Base-by-base conservation (phyloP, 1,140 invertebrate species). In the Brachionus paranguensis region DNA sequence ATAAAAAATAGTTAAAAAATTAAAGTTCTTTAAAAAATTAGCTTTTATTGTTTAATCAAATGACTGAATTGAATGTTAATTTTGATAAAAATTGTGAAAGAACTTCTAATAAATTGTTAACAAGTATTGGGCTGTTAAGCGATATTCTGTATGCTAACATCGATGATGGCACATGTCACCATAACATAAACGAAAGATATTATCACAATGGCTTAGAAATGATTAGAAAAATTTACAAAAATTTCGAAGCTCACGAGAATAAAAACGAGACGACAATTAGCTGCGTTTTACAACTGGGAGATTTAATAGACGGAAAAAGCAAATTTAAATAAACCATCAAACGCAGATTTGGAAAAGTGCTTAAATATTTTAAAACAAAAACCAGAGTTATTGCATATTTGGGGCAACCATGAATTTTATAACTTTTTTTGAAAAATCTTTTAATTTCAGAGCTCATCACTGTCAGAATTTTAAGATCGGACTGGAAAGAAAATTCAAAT, bases 331-430 rank as follows among this genome's bases (percentile, higher is more conserved):
- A 84, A 86, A 11, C 24, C 84, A 37, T 84, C 81, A 24, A 20
- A 84, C 8, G 47, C 20, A 29, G 84, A 84, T 37, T 45, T 88
- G 14, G 50, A 84, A n/a, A 37, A 41, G 29, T 33, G 24, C 37
- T 20, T 53, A 14, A 27, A 27, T 37, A 20, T 6, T 12, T 20
- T 79, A 7, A 41, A 43, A 53, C 17, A 24, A 55, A n/a, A 14
- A 20, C n/a, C 45, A 86, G 87, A 10, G 12, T 85, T 87, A 0
- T 88, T 87, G 83, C 88, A 89, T 83, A 85, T 88, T 10, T 86
- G 87, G 41, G 89, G 89, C n/a, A 90, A 90, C 85, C 89, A 90
- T 85, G 89, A 90, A 85, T 85, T 90, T 1, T 90, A 90, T 84
- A 90, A 89, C 85, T 88, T 89, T 64, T 84, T 72, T 7, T 85